phyloP scores from a whole-genome alignment of 2,113 vertebrate genomes.

The Andinoacara biseriatus region DNA sequence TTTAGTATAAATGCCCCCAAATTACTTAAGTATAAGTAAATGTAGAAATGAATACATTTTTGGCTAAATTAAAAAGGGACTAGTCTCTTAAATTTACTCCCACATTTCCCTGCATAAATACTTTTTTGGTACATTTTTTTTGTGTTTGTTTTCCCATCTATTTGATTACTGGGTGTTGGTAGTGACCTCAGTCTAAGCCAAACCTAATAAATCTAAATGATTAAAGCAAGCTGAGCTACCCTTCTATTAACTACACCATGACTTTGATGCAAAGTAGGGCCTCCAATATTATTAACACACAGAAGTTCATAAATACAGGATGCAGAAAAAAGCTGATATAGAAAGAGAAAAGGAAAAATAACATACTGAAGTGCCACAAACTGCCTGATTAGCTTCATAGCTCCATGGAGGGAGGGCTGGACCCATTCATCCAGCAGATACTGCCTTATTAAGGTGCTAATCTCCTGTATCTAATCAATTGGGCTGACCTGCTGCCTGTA shows the following conservation, averaged over 20 bases:
- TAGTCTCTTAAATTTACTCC: neutral
- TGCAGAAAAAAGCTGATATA: neutral
- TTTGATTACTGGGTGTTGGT: neutral
- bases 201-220: neutral
- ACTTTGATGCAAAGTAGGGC: neutral
- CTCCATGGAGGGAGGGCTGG: too few species aligned
- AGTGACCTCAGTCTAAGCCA: neutral
- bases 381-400: neutral
- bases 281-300: neutral
- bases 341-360: neutral
- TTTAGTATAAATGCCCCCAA: neutral
- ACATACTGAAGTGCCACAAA: neutral
- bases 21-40: too few species aligned
- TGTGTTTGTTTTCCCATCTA: neutral
- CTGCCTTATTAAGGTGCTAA: conserved; percentile 44
- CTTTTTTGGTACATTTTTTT: neutral
- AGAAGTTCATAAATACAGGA: neutral
- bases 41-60: neutral
- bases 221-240: neutral
- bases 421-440: conserved; percentile 12
- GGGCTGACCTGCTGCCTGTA: conserved; percentile 1
- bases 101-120: neutral
- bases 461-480: neutral
- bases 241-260: neutral
- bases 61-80: neutral